Evolutionary conservation across 1,140 invertebrate species (phyloP).

Genomic region (honey bee (Apis mellifera)): DNA sequence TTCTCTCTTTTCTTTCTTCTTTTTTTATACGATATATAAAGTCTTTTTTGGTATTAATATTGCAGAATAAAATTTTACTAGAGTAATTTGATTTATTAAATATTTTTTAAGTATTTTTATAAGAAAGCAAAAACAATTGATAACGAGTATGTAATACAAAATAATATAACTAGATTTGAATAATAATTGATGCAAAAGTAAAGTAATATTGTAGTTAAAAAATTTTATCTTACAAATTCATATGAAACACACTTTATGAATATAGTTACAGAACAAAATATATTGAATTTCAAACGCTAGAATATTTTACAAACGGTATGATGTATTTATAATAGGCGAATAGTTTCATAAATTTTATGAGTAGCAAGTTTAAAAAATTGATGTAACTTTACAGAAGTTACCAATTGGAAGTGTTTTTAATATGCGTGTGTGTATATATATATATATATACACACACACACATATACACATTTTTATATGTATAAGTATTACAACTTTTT

Average conservation of each 20-base stretch:
- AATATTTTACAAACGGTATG: slow-evolving; percentile 25
- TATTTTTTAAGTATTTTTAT: not conserved
- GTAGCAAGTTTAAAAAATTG: slow-evolving; percentile 22
- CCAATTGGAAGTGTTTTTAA: not conserved
- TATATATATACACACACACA: not conserved
- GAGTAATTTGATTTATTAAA: slow-evolving; percentile 17
- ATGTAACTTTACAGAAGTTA: slow-evolving; percentile 39
- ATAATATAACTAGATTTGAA: slow-evolving; percentile 14
- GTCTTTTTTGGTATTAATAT: slow-evolving; percentile 38
- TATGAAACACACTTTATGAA: slow-evolving; percentile 29
- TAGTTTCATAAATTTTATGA: slow-evolving; percentile 21
- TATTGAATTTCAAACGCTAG: not conserved
- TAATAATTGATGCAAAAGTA: slow-evolving; percentile 9
- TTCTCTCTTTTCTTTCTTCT: not conserved
- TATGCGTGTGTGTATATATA: no score
- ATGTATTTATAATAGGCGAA: slow-evolving; percentile 39
- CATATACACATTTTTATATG: not conserved
- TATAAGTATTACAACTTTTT: slow-evolving; percentile 39
- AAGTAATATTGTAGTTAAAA: slow-evolving; percentile 7
- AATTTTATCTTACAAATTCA: slow-evolving; percentile 33
- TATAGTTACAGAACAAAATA: slow-evolving; percentile 6
- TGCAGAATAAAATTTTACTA: slow-evolving; percentile 28
- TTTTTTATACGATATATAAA: slow-evolving; percentile 29
- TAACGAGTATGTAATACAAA: slow-evolving; percentile 22
- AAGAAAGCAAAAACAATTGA: slow-evolving; percentile 20